Conservation (phyloP, 2,888 invertebrate genomes). For the Ornithoptera priamus region DNA sequence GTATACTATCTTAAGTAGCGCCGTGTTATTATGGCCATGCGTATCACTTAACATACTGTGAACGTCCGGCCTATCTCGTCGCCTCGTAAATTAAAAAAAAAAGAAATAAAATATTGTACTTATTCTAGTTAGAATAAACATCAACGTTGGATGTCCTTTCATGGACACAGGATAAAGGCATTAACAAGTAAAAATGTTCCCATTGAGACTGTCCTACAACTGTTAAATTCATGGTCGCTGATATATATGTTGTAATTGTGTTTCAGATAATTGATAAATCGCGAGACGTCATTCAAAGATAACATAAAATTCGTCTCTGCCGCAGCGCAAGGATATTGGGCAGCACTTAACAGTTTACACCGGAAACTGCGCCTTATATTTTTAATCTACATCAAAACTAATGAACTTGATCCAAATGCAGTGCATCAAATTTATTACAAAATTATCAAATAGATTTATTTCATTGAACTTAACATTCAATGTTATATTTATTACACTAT, state of each 20-base stretch:
- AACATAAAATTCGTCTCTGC: constrained; percentile 7
- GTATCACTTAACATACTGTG: no score
- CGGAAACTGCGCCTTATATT: constrained; percentile 18
- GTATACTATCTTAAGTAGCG: no score
- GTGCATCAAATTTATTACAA: not conserved
- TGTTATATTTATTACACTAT: not conserved
- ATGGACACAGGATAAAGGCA: no score
- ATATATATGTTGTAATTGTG: not conserved
- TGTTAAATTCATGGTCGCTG: not conserved
- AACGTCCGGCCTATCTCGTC: no score
- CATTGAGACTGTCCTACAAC: not conserved
- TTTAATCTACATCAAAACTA: constrained; percentile 4
- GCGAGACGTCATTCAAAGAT: constrained; percentile 15
- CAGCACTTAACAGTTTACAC: constrained; percentile 12
- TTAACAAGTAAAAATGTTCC: constrained; percentile 5
- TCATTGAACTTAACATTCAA: not conserved
- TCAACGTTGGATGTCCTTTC: no score
- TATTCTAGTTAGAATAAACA: no score
- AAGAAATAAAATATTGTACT: no score
- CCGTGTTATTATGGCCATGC: no score
- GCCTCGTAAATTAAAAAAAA: no score
- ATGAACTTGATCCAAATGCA: constrained; percentile 8
- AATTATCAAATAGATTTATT: not conserved
- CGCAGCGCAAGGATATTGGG: constrained; percentile 8
- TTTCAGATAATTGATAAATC: constrained; percentile 7